Evolutionary conservation across 2,888 invertebrate genomes (phyloP), one percentile per base, ranked within the genome.

Genomic region (Malthinus seriepunctatus): DNA sequence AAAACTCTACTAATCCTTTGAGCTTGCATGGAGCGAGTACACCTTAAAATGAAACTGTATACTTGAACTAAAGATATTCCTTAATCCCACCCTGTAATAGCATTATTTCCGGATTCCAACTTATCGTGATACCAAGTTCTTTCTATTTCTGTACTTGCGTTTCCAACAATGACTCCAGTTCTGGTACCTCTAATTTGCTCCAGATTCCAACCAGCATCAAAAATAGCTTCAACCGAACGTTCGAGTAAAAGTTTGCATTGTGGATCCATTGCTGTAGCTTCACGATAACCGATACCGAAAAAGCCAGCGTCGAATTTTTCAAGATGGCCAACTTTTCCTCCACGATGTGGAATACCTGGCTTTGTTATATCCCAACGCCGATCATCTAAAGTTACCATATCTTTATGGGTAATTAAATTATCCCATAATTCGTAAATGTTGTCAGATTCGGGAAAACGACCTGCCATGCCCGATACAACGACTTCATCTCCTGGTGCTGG

Each of bases 1-100:
- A 97, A 84, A 79, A 88, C 88, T 77, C 91, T 95, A 1, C 95
- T 95, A 63, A 97, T 85, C 51, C 95, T 85, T 78, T 95, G 94
- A 9, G 95, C 90, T 73, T 95, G 84, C 93, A 96, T 95, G 3
- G 94, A 91, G 59, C 93, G 86, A 67, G 90, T 89, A 76, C 93
- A 93, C 34, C 96, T 84, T 75, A 9, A 49, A 63, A 31, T 8
- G 9, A 11, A 32, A 14, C 5, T 23, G 2, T 46, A 9, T 3
- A 1, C 5, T 5, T 2, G 9, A 32, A 2, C 8, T 1, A 32
- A 46, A 0, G 9, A 10, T 32, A 8, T 10, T 3, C 8, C 1
- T 14, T 46, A 4, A 32, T 15, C 77, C 74, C 67, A 84, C 84
- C 85, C 85, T 39, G 82, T 82, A 2, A 84, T 80, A 67, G 82